These are phyloP conservation scores for Passerculus sandwichensis DNA, from an alignment of 2,797 vertebrate species.

Conservation along the genomic window DNA sequence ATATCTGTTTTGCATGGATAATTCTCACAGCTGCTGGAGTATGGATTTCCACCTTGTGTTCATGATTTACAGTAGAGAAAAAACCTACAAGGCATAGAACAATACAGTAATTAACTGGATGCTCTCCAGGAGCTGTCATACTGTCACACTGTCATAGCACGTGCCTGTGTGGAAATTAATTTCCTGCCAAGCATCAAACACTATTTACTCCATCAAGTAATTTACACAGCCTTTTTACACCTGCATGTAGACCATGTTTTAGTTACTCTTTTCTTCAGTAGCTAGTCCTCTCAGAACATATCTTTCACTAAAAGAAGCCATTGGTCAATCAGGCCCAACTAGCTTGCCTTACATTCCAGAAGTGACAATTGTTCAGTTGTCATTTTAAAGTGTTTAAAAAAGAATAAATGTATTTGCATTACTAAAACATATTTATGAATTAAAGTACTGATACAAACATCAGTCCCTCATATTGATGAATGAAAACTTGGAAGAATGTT, in stretches of 20 bases:
- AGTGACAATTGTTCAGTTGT: background rate
- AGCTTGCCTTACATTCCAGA: background rate
- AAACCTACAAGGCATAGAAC: background rate
- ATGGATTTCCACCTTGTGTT: background rate
- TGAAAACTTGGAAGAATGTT: background rate
- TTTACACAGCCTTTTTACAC: background rate
- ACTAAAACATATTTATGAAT: background rate
- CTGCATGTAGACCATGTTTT: background rate
- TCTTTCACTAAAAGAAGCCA: background rate
- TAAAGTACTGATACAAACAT: background rate
- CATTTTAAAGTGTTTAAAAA: background rate
- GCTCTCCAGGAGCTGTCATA: background rate
- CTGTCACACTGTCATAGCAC: background rate
- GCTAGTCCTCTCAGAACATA: background rate
- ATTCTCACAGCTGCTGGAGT: background rate
- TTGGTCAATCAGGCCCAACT: background rate
- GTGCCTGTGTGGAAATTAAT: background rate
- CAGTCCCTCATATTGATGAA: background rate
- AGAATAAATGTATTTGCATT: background rate
- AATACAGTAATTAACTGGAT: background rate
- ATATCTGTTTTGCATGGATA: background rate
- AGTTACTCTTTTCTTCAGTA: background rate
- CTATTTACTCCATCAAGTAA: background rate
- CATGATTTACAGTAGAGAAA: background rate
- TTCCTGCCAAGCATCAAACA: conserved; percentile 11